Evolutionary conservation across 1,140 invertebrate species (phyloP), one percentile per base, ranked within the genome.

Genomic region (Rhyzopertha dominica): DNA sequence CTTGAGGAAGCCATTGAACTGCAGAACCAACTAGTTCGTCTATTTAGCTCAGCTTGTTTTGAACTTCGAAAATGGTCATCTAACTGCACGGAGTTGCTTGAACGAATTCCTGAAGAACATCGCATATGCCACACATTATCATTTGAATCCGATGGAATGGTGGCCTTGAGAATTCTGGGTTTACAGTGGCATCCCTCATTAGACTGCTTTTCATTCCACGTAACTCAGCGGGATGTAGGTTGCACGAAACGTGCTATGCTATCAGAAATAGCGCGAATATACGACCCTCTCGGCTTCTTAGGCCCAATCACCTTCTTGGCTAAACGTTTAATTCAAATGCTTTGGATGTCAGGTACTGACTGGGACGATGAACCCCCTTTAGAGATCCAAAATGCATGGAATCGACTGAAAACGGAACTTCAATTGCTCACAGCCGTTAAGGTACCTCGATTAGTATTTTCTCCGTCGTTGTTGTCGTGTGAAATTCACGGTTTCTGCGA

Each of bases 211-310:
- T 2, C 22, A 9, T 40, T 28, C 18, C 19, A 23, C 19, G 22
- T 40, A 9, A 14, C 24, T 28, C n/a, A 24, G n/a, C 12, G 14
- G 18, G 14, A 25, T 28, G 4, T 14, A 25, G 18, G 9, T 7
- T 40, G 38, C 18, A 63, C 59, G 30, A 65, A 66, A 41, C 37
- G 61, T 36, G 52, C 8, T 3, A 54, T 60, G 26, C 39, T 65
- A 5, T 56, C 57, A n/a, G 56, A 59, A 25, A 39, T 61, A 5
- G 57, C 59, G 23, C 36, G 43, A 16, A 26, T 64, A 10, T 64
- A 53, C 40, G 61, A 67, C 32, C 63, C 65, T 13, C 44, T 65
- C 5, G 61, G 63, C 1, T 63, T 59, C 59, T 38, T 66, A 43
- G 44, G 55, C 17, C 61, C 63, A 29, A 39, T 44, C 1, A 57